Percentiles rank a stretch among this genome's conserved stretches.
Evolutionary conservation across 1,140 invertebrate species (phyloP).

Genomic region (Mya arenaria): DNA sequence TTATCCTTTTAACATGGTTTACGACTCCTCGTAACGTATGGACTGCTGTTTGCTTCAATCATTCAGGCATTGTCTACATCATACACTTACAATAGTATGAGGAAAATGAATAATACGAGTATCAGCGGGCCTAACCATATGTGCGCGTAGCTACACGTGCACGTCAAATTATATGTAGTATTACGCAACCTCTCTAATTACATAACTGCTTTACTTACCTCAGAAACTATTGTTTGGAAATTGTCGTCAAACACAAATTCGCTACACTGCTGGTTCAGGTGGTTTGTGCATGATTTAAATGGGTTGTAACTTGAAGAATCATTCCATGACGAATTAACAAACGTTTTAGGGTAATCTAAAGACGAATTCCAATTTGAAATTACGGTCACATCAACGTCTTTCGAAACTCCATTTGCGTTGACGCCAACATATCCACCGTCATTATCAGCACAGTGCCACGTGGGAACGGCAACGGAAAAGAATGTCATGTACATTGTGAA

Average conservation of each 20-base stretch:
- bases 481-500: slow-evolving; percentile 30
- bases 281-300: slow-evolving; percentile 20
- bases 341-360: no score
- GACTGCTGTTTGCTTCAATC: background rate
- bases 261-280: slow-evolving; percentile 1
- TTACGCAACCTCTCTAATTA: background rate
- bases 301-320: no score
- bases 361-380: no score
- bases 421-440: no score
- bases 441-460: slow-evolving; percentile 27
- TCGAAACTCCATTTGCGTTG: background rate
- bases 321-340: no score
- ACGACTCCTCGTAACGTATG: background rate
- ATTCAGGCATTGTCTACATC: background rate
- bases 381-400: background rate
- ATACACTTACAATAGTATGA: background rate
- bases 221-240: slow-evolving; percentile 25
- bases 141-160: background rate
- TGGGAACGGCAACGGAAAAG: slow-evolving; percentile 25
- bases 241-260: background rate
- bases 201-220: slow-evolving; percentile 5
- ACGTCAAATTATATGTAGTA: background rate
- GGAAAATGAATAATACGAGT: background rate
- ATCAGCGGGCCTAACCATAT: background rate
- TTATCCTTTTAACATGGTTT: no score